These are phyloP conservation scores for Mamestra brassicae DNA, from an alignment of 2,888 invertebrate genomes.

Conservation along the genomic window DNA sequence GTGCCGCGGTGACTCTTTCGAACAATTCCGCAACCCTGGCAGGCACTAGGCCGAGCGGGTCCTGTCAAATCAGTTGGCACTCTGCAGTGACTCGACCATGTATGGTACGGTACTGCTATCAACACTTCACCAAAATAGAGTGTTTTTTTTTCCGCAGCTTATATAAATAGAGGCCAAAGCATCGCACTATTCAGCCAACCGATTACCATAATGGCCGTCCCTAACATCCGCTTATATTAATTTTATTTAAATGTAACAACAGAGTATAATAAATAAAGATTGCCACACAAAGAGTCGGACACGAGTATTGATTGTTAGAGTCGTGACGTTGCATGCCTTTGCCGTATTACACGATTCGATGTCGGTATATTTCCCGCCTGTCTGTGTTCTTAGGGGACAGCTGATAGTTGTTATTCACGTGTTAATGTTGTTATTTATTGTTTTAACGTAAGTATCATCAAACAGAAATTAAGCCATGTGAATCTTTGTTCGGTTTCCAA, in stretches of 20 bases:
- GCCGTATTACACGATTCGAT: constrained; percentile 79
- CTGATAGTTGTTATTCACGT: constrained; percentile 43
- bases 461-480: no score
- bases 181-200: constrained; percentile 42
- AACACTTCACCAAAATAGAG: not conserved
- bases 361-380: constrained; percentile 70
- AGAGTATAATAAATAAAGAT: constrained; percentile 68
- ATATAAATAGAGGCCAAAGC: constrained; percentile 32
- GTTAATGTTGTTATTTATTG: no score
- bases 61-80: no score
- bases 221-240: constrained; percentile 66
- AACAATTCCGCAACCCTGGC: no score
- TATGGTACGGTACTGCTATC: not conserved
- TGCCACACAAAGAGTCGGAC: constrained; percentile 64
- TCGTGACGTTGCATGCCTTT: constrained; percentile 57
- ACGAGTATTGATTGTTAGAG: constrained; percentile 55
- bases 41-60: no score
- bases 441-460: no score
- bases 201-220: constrained; percentile 62
- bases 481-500: no score
- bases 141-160: no score
- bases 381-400: constrained; percentile 57
- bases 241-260: constrained; percentile 64
- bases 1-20: no score
- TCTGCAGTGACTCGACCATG: no score